Evolutionary conservation across 2,113 vertebrate genomes (phyloP), one percentile per base, ranked within the genome.

Genomic region (Alaudala cheleensis): DNA sequence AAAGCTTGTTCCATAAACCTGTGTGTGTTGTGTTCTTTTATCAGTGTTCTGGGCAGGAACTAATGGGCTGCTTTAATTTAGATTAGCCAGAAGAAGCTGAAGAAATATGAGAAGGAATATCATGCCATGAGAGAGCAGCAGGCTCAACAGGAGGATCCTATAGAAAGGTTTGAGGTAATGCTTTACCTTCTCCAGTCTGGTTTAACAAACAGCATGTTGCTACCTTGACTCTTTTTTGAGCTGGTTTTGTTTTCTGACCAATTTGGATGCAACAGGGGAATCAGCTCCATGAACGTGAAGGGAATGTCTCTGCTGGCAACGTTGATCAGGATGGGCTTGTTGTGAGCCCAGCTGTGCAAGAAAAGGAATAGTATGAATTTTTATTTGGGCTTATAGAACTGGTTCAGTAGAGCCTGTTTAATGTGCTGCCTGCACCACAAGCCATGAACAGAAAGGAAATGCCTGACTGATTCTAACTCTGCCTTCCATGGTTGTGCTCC

Each of bases 81-180:
- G 99, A 99, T 99, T 93, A 99, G 99, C 96, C 99, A 99, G 96
- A 99, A 99, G 98, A 99, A 99, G 96, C 97, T 99, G 94, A 99
- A 99, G 98, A 99, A 99, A 91, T 99, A 98, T 51, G 99, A 99
- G 94, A 99, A 99, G 87, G 99, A 99, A 31, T 99, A 99, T 95
- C 98, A 99, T 77, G 98, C 99, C 90, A 99, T 99, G 96, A 97
- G 99, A 69, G 99, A 99, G 93, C 99, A 99, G 94, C 99, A 99
- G 94, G 99, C 99, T 76, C 99, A 99, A 40, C 99, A 99, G 92
- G 99, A 99, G 96, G 99, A 99, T 33, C 99, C 99, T 39, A 98
- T 99, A 12, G 99, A 99, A 97, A 97, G 99, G 97, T 99, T 98
- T 31, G 99, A 99, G 99, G 99, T 99, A 98, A 96, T 15, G 39